Conservation (phyloP, 1,140 invertebrate genomes). For the Contarinia nasturtii region DNA sequence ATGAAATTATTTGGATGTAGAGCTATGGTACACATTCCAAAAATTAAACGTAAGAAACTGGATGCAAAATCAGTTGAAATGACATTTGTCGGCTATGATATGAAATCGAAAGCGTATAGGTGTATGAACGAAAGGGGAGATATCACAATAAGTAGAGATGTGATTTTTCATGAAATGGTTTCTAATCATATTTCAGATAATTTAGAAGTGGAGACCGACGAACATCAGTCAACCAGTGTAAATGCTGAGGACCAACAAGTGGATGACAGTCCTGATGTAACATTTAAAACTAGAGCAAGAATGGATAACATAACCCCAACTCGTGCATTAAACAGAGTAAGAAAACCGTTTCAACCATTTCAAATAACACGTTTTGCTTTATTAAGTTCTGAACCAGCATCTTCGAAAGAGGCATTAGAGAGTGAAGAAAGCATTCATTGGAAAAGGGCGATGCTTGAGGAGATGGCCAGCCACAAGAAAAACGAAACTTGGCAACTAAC, state of each 20-base stretch:
- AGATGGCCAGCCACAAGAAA: conserved; percentile 4
- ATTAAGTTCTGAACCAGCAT: conserved; percentile 10
- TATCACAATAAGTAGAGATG: background rate
- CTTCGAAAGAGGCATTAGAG: conserved; percentile 7
- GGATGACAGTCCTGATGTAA: background rate
- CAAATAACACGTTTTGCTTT: background rate
- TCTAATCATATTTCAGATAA: background rate
- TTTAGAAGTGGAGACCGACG: background rate
- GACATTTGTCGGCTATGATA: conserved; percentile 19
- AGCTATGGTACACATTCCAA: no score
- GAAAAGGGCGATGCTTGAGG: conserved; percentile 8
- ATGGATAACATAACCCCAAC: no score
- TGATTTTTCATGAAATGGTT: conserved; percentile 11
- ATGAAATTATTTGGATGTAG: conserved; percentile 13
- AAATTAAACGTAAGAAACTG: conserved; percentile 12
- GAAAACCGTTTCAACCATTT: background rate
- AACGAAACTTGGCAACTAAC: conserved; percentile 9
- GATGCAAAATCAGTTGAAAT: conserved; percentile 13
- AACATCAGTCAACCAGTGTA: background rate
- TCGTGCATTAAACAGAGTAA: background rate
- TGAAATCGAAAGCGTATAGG: background rate
- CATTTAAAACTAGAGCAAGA: background rate
- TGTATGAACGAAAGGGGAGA: background rate
- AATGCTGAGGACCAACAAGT: background rate
- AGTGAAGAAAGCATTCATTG: conserved; percentile 5